Base-by-base conservation (phyloP, 2,888 invertebrate genomes). In the Ophioninae sp. region DNA sequence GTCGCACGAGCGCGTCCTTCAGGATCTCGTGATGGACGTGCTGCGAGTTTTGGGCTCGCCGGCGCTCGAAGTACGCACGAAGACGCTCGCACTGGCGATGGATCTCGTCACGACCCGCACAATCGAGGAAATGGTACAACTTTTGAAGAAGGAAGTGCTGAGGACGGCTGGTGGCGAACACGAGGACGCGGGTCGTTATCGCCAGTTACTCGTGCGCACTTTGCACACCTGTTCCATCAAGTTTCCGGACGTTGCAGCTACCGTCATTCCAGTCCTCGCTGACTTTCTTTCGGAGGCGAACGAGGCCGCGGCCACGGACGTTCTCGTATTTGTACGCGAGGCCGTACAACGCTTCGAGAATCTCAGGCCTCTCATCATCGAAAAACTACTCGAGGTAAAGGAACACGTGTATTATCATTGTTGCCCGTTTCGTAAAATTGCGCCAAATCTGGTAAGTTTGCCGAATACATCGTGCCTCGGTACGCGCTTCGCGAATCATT, bases 21-120 rank as follows among this genome's bases (percentile, higher is more conserved):
- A 96, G 86, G 98, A 97, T 89, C 94, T 98, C 21, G 98, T 99
- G 67, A 99, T 99, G 99, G 99, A 99, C 93, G 97, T 99, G 90
- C 94, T 99, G 87, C 94, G 99, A 21, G 99, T 99, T 67, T 94
- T 99, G 82, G 96, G 91, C 56, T 93, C 93, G 62, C 98, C 99
- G 3, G 99, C 99, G 92, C 95, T 99, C 87, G 99, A 99, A 94
- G 99, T 99, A 0, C 94, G 98, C 72, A 95, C 96, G 83, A 98
- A 98, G 93, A 98, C 98, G 0, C 93, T 97, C 65, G 95, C 96
- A 83, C 93, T 98, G 39, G 95, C 98, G 0, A 95, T 99, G 94
- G 98, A 99, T 90, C 94, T 99, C 88, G 97, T 98, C 21, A 97
- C 97, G 5, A 96, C 97, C 0, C 95, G 99, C 17, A 99, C 98